Percentiles rank a stretch among this genome's conserved stretches.
phyloP scores from a whole-genome alignment of 2,888 invertebrate genomes.

The Mantis religiosa region DNA sequence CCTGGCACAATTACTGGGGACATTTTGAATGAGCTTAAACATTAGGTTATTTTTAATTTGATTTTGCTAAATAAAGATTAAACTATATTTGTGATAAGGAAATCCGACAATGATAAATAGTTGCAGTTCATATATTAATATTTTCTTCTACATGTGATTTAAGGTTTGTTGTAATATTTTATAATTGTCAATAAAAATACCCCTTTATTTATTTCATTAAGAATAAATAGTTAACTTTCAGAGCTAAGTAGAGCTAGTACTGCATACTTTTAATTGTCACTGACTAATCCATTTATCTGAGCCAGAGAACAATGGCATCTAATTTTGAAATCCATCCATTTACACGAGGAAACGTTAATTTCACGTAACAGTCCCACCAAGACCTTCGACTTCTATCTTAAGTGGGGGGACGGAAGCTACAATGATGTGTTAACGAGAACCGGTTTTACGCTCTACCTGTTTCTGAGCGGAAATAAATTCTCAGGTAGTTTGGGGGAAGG shows the following conservation, averaged over 20 bases:
- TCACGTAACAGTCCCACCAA: neutral
- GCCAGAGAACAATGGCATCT: neutral
- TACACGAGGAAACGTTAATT: neutral
- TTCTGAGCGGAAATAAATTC: neutral
- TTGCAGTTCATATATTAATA: too few species aligned
- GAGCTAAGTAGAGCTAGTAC: neutral
- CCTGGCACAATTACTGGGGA: too few species aligned
- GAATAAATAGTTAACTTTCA: too few species aligned
- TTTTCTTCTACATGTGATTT: too few species aligned
- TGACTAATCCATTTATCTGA: neutral
- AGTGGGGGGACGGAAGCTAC: neutral
- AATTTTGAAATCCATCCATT: neutral
- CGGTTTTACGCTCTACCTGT: neutral
- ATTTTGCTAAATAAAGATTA: too few species aligned
- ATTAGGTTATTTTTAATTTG: too few species aligned
- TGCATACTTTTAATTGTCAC: neutral
- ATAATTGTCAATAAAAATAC: too few species aligned
- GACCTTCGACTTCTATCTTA: neutral
- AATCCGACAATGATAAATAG: too few species aligned
- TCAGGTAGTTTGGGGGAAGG: neutral
- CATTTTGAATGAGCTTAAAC: too few species aligned
- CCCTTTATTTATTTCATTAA: too few species aligned
- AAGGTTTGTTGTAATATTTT: too few species aligned
- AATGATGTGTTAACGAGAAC: neutral
- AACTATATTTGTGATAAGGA: too few species aligned